Conservation (phyloP, 2,113 vertebrate genomes). For the Campylomormyrus numenius region DNA sequence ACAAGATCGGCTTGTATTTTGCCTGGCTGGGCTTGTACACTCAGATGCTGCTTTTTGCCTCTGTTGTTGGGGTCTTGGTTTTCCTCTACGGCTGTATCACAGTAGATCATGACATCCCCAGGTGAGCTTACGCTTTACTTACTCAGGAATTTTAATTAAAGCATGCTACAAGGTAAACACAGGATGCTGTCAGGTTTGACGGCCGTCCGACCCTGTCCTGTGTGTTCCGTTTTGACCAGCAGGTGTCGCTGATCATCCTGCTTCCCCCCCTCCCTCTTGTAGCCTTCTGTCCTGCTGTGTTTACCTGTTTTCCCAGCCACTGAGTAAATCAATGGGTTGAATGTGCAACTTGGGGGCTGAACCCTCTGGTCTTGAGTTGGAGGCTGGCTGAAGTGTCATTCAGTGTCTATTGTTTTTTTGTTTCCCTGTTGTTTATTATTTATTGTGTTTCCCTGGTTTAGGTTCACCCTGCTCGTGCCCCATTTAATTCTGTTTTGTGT, state of each 20-base stretch:
- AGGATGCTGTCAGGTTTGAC: no score
- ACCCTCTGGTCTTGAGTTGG: neutral
- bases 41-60: slow-evolving; percentile 93
- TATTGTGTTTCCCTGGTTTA: neutral
- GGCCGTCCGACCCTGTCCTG: neutral
- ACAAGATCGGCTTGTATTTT: slow-evolving; percentile 94
- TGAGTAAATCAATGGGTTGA: neutral
- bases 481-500: neutral
- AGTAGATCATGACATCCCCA: slow-evolving; percentile 86
- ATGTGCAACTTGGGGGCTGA: neutral
- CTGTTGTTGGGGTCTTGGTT: slow-evolving; percentile 84
- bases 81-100: slow-evolving; percentile 94
- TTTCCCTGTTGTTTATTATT: neutral
- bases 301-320: neutral
- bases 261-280: neutral
- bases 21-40: slow-evolving; percentile 98
- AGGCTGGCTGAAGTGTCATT: neutral
- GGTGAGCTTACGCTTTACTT: slow-evolving; percentile 54
- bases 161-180: neutral
- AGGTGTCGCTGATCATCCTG: neutral
- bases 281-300: neutral
- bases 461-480: neutral
- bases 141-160: no score
- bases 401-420: neutral
- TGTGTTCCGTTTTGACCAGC: neutral